Evolutionary conservation across 2,888 invertebrate species (phyloP), one percentile per base, ranked within the genome.

Genomic region (Hylaea fasciaria): DNA sequence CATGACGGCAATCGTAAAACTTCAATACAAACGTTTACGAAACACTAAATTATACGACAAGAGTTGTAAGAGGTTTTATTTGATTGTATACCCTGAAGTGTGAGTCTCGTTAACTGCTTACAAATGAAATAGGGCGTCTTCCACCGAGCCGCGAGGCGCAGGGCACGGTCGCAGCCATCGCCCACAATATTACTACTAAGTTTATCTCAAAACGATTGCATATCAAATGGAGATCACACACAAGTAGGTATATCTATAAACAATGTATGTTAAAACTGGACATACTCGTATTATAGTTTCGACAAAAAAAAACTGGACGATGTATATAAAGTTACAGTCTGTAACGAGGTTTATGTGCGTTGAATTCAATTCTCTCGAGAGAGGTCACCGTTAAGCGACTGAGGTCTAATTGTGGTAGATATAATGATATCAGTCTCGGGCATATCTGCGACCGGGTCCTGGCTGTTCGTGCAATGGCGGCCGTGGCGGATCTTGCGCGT

Each of bases 371-470:
- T 58, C 17, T 58, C 47, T 53, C 16, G 49, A 55, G 51, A 62
- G 62, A 59, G 59, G 60, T 62, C 58, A 63, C 57, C 57, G 53
- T 56, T 49, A 58, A 51, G 57, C 44, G 48, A 43, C 47, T 40
- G 56, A 52, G 56, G 52, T 52, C 46, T 54, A 47, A 51, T 52
- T 37, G 57, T 39, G 35, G 52, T 64, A 65, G 44, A 58, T 59
- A 57, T n/a, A n/a, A n/a, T n/a, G n/a, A n/a, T 64, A 54, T 68
- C 68, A 68, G 70, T 70, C 69, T 68, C 55, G 56, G 55, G 43
- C 62, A 58, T 17, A 22, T 22, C 13, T 4, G 52, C 57, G 46
- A 57, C 60, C 40, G 54, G 39, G 37, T 28, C 3, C 12, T 7
- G 32, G 9, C 7, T 32, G 32, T 32, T 32, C 1, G 32, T 9